These are phyloP conservation scores for Callithrix jacchus DNA, from an alignment of 2,113 vertebrate species.

Conservation along the genomic window DNA sequence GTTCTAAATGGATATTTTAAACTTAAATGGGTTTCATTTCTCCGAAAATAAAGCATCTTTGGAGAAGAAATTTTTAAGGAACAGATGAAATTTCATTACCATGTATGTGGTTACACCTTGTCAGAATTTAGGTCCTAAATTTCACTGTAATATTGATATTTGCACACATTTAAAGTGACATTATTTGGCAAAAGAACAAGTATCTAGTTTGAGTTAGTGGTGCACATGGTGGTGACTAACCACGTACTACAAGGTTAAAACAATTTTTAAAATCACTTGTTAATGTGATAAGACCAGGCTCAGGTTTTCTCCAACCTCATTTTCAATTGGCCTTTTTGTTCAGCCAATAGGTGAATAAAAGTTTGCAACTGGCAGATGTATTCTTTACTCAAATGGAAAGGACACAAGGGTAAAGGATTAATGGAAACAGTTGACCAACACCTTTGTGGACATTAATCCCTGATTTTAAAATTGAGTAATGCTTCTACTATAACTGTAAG, in stretches of 20 bases:
- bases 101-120: conserved; percentile 68
- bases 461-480: conserved; percentile 22
- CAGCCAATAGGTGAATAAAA: conserved; percentile 48
- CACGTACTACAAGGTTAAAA: conserved; percentile 57
- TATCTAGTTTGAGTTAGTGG: conserved; percentile 53
- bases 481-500: background rate
- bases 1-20: conserved; percentile 70
- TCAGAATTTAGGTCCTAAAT: conserved; percentile 65
- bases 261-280: conserved; percentile 62
- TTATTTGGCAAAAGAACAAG: conserved; percentile 72
- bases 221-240: conserved; percentile 58
- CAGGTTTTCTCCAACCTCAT: conserved; percentile 53
- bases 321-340: conserved; percentile 57
- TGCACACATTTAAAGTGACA: conserved; percentile 66
- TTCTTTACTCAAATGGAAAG: conserved; percentile 26
- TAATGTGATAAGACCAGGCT: conserved; percentile 74
- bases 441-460: background rate
- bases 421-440: background rate
- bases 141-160: conserved; percentile 70
- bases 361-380: conserved; percentile 24
- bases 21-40: conserved; percentile 73
- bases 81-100: conserved; percentile 77
- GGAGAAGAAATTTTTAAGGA: conserved; percentile 64
- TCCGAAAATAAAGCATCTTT: conserved; percentile 75
- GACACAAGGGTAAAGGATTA: background rate